Evolutionary conservation across 2,797 vertebrate genomes (phyloP).

Genomic region (Gymnodraco acuticeps): DNA sequence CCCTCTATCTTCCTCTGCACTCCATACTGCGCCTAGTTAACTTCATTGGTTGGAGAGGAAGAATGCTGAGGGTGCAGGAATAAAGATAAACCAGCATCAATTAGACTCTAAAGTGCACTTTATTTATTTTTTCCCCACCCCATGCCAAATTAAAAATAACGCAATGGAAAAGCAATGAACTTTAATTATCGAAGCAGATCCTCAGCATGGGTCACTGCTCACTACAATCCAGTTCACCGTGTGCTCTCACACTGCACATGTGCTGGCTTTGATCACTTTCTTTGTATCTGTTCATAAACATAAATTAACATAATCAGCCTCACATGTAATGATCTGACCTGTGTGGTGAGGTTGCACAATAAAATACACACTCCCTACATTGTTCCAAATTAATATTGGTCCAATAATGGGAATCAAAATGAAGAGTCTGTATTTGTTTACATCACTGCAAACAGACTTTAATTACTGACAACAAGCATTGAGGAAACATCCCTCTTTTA

Average conservation of each 20-base stretch:
- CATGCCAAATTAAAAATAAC: conserved; percentile 79
- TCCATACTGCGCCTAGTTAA: conserved; percentile 65
- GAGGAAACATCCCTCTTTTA: conserved; percentile 21
- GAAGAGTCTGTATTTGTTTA: conserved; percentile 11
- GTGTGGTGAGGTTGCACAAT: neutral
- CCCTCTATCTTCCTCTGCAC: conserved; percentile 26
- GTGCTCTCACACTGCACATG: conserved; percentile 22
- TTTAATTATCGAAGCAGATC: conserved; percentile 79
- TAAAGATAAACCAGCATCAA: conserved; percentile 74
- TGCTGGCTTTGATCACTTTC: conserved; percentile 14
- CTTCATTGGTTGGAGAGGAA: conserved; percentile 66
- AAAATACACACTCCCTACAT: neutral
- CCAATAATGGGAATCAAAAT: neutral
- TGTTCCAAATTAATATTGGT: neutral
- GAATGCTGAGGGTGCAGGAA: conserved; percentile 81
- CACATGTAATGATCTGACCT: conserved; percentile 17
- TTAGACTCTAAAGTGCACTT: conserved; percentile 84
- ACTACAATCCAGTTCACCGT: conserved; percentile 24
- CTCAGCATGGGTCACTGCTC: conserved; percentile 70
- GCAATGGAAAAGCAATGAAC: conserved; percentile 79
- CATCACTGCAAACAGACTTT: conserved; percentile 19
- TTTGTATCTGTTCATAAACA: conserved; percentile 34
- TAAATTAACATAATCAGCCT: conserved; percentile 28
- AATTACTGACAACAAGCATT: conserved; percentile 25
- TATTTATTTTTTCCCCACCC: conserved; percentile 49